Base-by-base conservation (phyloP, 2,797 vertebrate genomes). In the Spondyliosoma cantharus region DNA sequence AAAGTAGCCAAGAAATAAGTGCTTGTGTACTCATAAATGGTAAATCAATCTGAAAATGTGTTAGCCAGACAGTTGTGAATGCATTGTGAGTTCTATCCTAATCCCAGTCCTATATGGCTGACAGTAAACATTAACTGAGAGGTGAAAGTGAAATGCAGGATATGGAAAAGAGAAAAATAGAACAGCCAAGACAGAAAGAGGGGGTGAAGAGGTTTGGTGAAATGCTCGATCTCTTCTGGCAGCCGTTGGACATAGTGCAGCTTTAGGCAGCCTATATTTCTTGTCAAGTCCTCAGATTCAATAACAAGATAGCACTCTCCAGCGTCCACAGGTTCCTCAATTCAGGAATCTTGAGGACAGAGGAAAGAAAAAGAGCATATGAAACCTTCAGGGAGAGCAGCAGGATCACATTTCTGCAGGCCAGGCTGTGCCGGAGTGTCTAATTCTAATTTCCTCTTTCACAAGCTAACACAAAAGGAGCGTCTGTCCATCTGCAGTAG, bases 381-480 rank as follows among this genome's bases (percentile, higher is more conserved):
- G 71, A 78, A 76, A 66, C 69, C 66, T 59, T 78, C 27, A 27
- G 74, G 60, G 86, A 87, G 65, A 78, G 74, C 62, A 74, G 61
- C 52, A 1, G 56, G 74, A 86, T 91, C 74, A 37, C 64, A 82
- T 84, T 89, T 87, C 86, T 88, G 32, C 71, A 61, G 78, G 74
- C 63, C 74, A n/a, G 74, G 48, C 53, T 81, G 75, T 73, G 60
- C 54, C 59, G 29, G 15, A 78, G 62, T 72, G 81, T 86, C 81
- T 89, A 87, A 91, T 90, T 91, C 84, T 83, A 89, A 89, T 90
- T 85, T 90, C 84, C 84, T 83, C 73, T 88, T 87, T 87, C 63
- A 82, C 79, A 74, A 64, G 65, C 45, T 71, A 70, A 82, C 66
- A 79, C 67, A 85, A 79, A 77, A 80, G 56, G 72, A 81, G 79